Percentiles rank a stretch among this genome's conserved stretches.
Evolutionary conservation across 2,113 vertebrate species (phyloP).

Genomic region (Rhinopomastus cyanomelas): DNA sequence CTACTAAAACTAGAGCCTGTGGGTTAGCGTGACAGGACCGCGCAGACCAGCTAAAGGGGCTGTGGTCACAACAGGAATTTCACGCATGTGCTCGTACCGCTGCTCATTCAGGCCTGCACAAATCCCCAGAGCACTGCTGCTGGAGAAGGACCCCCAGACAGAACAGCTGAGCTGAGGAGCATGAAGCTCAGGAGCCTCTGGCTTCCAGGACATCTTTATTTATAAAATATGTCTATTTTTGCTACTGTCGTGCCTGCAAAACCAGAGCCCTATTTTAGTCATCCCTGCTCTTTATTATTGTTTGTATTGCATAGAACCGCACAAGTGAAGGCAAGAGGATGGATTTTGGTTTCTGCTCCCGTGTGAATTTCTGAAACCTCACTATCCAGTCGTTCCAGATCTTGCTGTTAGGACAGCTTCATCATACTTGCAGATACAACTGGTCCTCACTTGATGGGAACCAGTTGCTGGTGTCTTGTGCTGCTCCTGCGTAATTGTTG

Average conservation of each 20-base stretch:
- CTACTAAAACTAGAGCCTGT: background rate
- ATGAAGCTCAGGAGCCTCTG: background rate
- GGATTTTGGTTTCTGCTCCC: background rate
- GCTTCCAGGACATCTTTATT: slow-evolving; percentile 53
- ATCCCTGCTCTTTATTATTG: background rate
- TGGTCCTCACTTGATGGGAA: background rate
- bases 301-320: background rate
- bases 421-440: slow-evolving; percentile 42
- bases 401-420: background rate
- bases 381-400: slow-evolving; percentile 11
- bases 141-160: background rate
- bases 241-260: background rate
- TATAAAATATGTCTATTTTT: slow-evolving; percentile 40
- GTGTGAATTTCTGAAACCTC: background rate
- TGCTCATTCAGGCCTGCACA: background rate
- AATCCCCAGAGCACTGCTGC: background rate
- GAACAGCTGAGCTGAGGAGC: slow-evolving; percentile 52
- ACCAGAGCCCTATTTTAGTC: slow-evolving; percentile 24
- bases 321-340: background rate
- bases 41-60: background rate
- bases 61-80: slow-evolving; percentile 12
- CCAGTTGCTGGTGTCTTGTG: background rate
- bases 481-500: background rate
- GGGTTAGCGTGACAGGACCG: background rate
- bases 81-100: slow-evolving; percentile 24